Base-by-base conservation (phyloP, 1,140 invertebrate species). In the Drosophila ogumai region DNA sequence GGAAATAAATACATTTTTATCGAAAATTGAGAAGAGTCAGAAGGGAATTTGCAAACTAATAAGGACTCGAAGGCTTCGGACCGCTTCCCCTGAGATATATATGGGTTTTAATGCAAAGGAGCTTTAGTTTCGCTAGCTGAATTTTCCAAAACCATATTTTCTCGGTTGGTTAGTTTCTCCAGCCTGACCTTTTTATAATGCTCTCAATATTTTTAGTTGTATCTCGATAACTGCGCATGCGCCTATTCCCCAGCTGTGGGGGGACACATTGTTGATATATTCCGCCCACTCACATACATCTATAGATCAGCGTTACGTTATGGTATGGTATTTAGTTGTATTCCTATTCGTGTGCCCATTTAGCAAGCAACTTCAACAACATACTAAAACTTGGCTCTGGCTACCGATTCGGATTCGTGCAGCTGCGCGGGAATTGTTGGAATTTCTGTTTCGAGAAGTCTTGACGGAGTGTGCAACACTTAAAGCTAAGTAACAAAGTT, bases 401-500 rank as follows among this genome's bases (percentile, higher is more conserved):
- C 59, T 47, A 38, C 15, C 46, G 25, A 49, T 49, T 49, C 25
- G 25, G 25, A 28, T 44, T 56, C 34, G 28, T 57, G 22, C 46
- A 28, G 46, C 46, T 68, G 47, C n/a, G n/a, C 46, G 52, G 56
- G 58, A 41, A 59, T 81, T 55, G 46, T 54, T 80, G 60, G 71
- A 67, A 68, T 67, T 57, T 59, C 41, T 65, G 58, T 64, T 74
- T 69, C 54, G 67, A 65, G 64, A 88, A 80, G 60, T 84, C 75
- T 66, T 84, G 75, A 90, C 65, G 77, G 84, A 82, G 86, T 82
- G 80, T 88, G 85, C 85, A 88, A 90, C 84, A 90, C 84, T 88
- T 88, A 88, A 90, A 88, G 77, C 78, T 88, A 88, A 79, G 68
- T 88, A 88, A 88, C 84, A 88, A 88, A 88, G 84, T 88, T 81